Base-by-base conservation (phyloP, 2,113 vertebrate genomes). In the Nerophis ophidion region DNA sequence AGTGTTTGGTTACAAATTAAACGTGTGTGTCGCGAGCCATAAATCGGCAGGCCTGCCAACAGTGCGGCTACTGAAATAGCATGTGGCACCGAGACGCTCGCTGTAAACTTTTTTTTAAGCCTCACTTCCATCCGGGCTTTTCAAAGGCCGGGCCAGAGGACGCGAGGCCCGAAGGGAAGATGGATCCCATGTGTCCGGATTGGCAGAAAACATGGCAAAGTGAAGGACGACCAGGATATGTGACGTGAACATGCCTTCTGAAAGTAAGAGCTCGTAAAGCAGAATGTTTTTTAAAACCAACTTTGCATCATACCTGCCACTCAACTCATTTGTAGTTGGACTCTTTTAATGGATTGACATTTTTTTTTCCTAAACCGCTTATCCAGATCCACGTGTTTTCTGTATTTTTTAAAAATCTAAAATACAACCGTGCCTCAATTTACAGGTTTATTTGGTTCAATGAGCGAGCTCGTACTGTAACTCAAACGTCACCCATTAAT, bases 1-100 rank as follows among this genome's bases (percentile, higher is more conserved):
- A 98, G 96, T 97, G 90, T 98, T 93, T 87, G 93, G 94, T 98
- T 97, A 93, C 96, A 98, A 93, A 96, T 96, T 94, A 95, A 95
- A 98, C 93, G 51, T 93, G 90, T 82, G 76, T 93, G 94, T 95
- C 93, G 91, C 92, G 93, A 92, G 89, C 89, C 88, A 92, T 95
- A 96, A 96, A 97, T 96, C 89, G 87, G 79, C 70, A 35, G 77
- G 63, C 77, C 81, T 80, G 91, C 91, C 86, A 91, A 89, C 81
- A 89, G 88, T 40, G 7, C 82, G 74, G 84, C 87, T 88, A 68
- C 91, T 88, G 86, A 79, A 85, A 87, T 81, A 79, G 83, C 92
- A 90, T 86, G 83, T 75, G 81, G 86, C 77, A 82, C 82, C 79
- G 85, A 85, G 82, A 79, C 85, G 79, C 83, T 70, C 81, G 68